Evolutionary conservation across 1,140 invertebrate species (phyloP), one percentile per base, ranked within the genome.

Genomic region (Brachionus angularis): DNA sequence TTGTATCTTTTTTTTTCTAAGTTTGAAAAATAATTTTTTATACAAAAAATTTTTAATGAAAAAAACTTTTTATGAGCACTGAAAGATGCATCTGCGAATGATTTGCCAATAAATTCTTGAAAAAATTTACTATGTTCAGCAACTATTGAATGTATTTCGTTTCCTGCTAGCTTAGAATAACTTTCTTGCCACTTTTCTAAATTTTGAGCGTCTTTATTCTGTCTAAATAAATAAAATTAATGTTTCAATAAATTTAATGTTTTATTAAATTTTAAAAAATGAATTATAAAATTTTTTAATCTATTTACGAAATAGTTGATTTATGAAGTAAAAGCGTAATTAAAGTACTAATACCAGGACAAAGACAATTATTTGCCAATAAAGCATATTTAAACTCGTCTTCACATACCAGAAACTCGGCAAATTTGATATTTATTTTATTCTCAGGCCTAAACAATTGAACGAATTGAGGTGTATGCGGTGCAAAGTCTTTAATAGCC

Each of bases 371-470:
- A 3, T 50, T 52, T 5, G 67, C 67, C 67, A 71, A 44, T 31
- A 71, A 36, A 52, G 67, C 67, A 16, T 71, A 71, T 55, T 71
- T 71, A 23, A 71, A 52, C 29, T 71, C 67, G 33, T 71, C 67
- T 42, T 71, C 67, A 55, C 67, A 71, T 0, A 71, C 49, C 23
- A 71, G 21, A 33, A 52, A 46, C 29, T 71, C 67, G 33, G 49
- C 67, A 71, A 52, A 71, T 29, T 53, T 52, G 5, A 71, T 52
- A 36, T 71, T 50, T 23, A 71, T 71, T 16, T 42, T 39, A 21
- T 71, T 71, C 44, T 71, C 67, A 16, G 67, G 46, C 2, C 50
- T 8, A 39, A 71, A 71, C 16, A 71, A 39, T 52, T 71, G 67
- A 27, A 71, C 49, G 33, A 52, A 53, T 55, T 71, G 67, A 14